phyloP scores from a whole-genome alignment of 2,888 invertebrate species.

The Aleiodes leptofemur region DNA sequence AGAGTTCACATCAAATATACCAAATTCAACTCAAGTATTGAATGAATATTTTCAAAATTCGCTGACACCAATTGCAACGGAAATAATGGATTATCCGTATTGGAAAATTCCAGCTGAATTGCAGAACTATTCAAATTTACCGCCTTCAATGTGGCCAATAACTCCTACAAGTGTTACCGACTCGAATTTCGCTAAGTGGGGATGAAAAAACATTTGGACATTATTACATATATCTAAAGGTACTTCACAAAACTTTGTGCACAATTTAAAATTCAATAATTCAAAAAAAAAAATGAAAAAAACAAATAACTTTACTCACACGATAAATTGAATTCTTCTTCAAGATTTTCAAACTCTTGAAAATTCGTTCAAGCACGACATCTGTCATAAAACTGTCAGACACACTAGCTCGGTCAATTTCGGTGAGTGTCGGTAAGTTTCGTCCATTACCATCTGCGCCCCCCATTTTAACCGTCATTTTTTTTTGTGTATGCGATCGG shows the following conservation, averaged over 20 bases:
- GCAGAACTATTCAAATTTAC: conserved; percentile 77
- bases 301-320: conserved; percentile 12
- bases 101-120: conserved; percentile 78
- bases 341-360: neutral
- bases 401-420: conserved; percentile 49
- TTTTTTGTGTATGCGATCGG: conserved; percentile 48
- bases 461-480: conserved; percentile 48
- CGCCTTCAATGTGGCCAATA: conserved; percentile 80
- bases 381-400: conserved; percentile 47
- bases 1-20: conserved; percentile 58
- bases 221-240: neutral
- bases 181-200: conserved; percentile 79
- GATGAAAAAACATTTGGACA: conserved; percentile 63
- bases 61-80: conserved; percentile 68
- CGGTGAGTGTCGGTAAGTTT: conserved; percentile 56
- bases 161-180: conserved; percentile 77
- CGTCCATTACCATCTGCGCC: conserved; percentile 60
- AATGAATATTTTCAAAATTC: conserved; percentile 67
- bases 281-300: conserved; percentile 22
- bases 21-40: conserved; percentile 62
- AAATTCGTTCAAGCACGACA: conserved; percentile 45
- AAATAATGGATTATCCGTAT: conserved; percentile 75
- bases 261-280: conserved; percentile 19
- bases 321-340: neutral
- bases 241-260: neutral